phyloP scores from a whole-genome alignment of 2,113 vertebrate species.

The Pseudorectes ferrugineus region DNA sequence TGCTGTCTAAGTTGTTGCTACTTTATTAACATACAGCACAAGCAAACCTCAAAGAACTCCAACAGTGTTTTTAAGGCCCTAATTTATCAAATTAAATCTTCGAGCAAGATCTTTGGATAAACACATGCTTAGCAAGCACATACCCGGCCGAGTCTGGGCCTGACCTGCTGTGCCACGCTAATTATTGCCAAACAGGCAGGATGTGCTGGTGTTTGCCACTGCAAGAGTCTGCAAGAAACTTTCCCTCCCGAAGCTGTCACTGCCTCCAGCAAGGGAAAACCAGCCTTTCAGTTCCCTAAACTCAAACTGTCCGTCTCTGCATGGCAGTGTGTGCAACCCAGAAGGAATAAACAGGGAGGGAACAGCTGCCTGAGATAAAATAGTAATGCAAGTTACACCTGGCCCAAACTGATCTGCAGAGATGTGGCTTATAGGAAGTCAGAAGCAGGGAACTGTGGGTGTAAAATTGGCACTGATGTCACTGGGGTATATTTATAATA shows the following conservation, averaged over 20 bases:
- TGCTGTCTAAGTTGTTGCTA: not conserved
- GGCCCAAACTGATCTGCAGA: not conserved
- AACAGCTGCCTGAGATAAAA: not conserved
- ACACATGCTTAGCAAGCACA: not conserved
- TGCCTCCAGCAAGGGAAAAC: not conserved
- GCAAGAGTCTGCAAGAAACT: not conserved
- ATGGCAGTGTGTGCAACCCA: not conserved
- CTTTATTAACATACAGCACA: not conserved
- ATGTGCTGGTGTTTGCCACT: not conserved
- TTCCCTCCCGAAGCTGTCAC: not conserved
- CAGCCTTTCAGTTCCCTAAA: not conserved
- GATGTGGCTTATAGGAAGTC: not conserved
- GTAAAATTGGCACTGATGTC: not conserved
- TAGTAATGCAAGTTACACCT: not conserved
- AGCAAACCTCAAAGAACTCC: not conserved
- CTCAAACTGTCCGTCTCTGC: not conserved
- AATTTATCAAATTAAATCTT: not conserved
- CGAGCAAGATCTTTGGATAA: not conserved
- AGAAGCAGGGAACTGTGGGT: not conserved
- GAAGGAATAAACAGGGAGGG: not conserved
- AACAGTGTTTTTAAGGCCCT: not conserved
- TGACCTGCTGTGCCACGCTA: rapidly evolving
- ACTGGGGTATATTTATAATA: not conserved
- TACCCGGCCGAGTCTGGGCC: not conserved
- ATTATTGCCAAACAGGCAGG: not conserved